phyloP scores from a whole-genome alignment of 2,888 invertebrate species.

The Rhorus exstirpatorius region DNA sequence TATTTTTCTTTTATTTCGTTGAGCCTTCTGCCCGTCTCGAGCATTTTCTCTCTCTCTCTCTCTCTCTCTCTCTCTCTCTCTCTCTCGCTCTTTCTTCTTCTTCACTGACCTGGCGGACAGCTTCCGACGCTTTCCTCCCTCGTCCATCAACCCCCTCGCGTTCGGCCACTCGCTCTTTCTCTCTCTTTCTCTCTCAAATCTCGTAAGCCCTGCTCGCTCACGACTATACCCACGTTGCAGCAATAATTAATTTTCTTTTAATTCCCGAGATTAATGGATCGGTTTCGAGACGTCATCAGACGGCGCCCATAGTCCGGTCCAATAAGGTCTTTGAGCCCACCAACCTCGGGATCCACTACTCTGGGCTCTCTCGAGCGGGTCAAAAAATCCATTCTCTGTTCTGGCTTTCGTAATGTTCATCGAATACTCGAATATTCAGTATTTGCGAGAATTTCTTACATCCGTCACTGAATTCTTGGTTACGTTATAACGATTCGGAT shows the following conservation, averaged over 20 bases:
- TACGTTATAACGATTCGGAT: too few relatives aligned
- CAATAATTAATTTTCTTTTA: constrained; percentile 84
- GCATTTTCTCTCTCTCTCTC: constrained; percentile 14
- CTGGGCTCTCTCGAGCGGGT: neutral
- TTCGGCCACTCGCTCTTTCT: too few relatives aligned
- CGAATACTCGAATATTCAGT: neutral
- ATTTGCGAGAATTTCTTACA: neutral
- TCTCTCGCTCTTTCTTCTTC: constrained; percentile 25
- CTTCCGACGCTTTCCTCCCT: constrained; percentile 56
- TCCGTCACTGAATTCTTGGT: neutral
- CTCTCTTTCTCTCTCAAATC: constrained; percentile 60
- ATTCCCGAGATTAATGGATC: constrained; percentile 83
- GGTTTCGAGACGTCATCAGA: constrained; percentile 66
- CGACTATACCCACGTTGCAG: constrained; percentile 74
- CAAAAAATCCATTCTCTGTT: neutral
- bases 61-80: neutral
- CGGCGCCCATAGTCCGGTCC: constrained; percentile 34
- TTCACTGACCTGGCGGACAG: constrained; percentile 43
- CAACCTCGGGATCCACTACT: neutral
- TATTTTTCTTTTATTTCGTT: constrained; percentile 57
- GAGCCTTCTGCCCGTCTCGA: constrained; percentile 48
- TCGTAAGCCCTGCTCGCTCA: constrained; percentile 71
- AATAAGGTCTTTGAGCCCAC: constrained; percentile 12
- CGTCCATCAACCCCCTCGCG: constrained; percentile 60
- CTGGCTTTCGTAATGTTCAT: neutral